Conservation (phyloP, 2,888 invertebrate genomes). For the Polyploca ridens region DNA sequence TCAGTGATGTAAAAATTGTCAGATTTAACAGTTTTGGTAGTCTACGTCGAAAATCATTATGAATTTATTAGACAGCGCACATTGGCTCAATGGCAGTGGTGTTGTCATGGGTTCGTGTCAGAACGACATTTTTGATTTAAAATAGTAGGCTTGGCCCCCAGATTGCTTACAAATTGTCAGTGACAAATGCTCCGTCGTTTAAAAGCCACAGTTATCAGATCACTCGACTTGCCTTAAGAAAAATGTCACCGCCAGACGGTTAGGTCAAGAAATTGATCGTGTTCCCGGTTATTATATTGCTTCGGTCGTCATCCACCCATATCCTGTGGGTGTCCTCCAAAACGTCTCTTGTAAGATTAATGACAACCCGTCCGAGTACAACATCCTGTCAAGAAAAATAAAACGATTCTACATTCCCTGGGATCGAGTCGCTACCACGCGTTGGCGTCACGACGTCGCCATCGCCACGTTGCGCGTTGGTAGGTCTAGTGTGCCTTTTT, state of each 20-base stretch:
- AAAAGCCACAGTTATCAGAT: conserved; percentile 16
- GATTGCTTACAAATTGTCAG: not conserved
- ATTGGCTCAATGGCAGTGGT: too few relatives aligned
- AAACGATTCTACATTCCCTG: conserved; percentile 22
- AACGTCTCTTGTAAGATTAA: conserved; percentile 45
- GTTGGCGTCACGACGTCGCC: not conserved
- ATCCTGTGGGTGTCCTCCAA: conserved; percentile 30
- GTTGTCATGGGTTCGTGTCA: too few relatives aligned
- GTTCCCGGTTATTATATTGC: conserved; percentile 14
- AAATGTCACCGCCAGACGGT: conserved; percentile 16
- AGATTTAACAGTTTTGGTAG: too few relatives aligned
- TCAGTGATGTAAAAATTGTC: too few relatives aligned
- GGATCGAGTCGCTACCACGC: conserved; percentile 4
- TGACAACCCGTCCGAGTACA: conserved; percentile 25
- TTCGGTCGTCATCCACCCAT: conserved; percentile 16
- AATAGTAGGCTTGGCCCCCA: too few relatives aligned
- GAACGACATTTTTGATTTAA: too few relatives aligned
- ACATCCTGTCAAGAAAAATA: conserved; percentile 25
- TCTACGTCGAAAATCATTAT: too few relatives aligned
- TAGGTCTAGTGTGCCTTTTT: not conserved
- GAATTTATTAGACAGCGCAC: too few relatives aligned
- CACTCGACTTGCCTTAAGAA: conserved; percentile 16
- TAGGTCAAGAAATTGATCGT: conserved; percentile 11
- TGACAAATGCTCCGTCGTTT: conserved; percentile 10
- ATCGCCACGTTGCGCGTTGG: not conserved